A percentile compares a stretch with the other conserved stretches of the same genome.
Conservation (phyloP, 1,140 invertebrate species). For the Papilio dardanus region DNA sequence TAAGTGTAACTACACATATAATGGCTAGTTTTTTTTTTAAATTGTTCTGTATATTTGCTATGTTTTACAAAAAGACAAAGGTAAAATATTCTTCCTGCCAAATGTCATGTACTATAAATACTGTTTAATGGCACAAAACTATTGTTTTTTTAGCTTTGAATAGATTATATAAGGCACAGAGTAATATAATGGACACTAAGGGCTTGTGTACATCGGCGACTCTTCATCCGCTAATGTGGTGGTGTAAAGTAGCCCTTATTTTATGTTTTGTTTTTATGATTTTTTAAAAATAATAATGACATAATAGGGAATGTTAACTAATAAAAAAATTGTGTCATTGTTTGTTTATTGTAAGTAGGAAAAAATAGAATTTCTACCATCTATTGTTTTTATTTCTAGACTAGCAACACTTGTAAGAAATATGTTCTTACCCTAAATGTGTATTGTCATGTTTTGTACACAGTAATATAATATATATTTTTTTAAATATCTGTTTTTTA, state of each 20-base stretch:
- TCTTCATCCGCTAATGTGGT: not conserved
- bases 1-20: too few species aligned
- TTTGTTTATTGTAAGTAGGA: not conserved
- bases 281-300: not conserved
- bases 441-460: constrained; percentile 5
- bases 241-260: not conserved
- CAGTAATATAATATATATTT: too few species aligned
- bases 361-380: not conserved
- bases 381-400: not conserved
- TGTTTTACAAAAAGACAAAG: not conserved
- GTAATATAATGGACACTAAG: constrained; percentile 13
- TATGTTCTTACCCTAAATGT: not conserved
- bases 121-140: constrained; percentile 24
- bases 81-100: not conserved
- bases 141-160: not conserved
- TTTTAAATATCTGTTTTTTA: not conserved
- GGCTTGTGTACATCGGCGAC: not conserved
- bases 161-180: constrained; percentile 35
- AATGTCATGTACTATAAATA: constrained; percentile 22
- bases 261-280: not conserved
- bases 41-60: too few species aligned
- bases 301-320: not conserved
- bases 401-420: not conserved
- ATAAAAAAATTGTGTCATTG: not conserved
- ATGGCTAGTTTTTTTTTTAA: too few species aligned